These are phyloP conservation scores for Myotis planiceps DNA, from an alignment of 2,797 vertebrate species.

Conservation along the genomic window DNA sequence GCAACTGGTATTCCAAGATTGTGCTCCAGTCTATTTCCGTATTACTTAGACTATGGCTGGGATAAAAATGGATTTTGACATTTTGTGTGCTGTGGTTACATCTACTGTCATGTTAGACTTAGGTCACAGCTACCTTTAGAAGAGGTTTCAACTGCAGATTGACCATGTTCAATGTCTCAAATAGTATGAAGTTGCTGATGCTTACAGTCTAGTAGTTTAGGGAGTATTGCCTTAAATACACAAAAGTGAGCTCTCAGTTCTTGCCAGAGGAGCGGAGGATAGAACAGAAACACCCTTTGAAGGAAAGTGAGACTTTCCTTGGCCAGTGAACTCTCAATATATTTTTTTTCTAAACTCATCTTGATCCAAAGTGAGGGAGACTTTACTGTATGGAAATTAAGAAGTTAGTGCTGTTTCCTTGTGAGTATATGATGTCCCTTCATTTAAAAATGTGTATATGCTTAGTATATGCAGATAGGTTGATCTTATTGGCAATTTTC, in stretches of 20 bases:
- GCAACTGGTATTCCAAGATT: background rate
- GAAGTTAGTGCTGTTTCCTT: background rate
- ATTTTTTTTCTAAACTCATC: background rate
- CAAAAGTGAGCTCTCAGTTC: background rate
- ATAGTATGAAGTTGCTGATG: background rate
- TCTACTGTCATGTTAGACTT: background rate
- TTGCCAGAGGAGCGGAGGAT: background rate
- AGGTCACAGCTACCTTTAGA: background rate
- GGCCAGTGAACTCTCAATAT: background rate
- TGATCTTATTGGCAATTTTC: background rate
- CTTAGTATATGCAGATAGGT: background rate
- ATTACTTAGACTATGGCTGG: background rate
- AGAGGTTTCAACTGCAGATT: background rate
- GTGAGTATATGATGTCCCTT: background rate
- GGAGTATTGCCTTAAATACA: background rate
- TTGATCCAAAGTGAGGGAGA: background rate
- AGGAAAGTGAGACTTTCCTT: background rate
- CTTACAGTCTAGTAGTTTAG: background rate
- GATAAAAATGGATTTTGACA: background rate
- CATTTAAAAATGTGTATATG: background rate
- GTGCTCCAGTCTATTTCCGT: background rate
- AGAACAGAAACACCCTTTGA: background rate
- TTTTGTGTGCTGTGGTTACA: background rate
- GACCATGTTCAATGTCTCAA: background rate
- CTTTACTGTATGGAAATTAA: background rate